Conservation (phyloP, 2,888 invertebrate species). For the Hypercompe scribonia region DNA sequence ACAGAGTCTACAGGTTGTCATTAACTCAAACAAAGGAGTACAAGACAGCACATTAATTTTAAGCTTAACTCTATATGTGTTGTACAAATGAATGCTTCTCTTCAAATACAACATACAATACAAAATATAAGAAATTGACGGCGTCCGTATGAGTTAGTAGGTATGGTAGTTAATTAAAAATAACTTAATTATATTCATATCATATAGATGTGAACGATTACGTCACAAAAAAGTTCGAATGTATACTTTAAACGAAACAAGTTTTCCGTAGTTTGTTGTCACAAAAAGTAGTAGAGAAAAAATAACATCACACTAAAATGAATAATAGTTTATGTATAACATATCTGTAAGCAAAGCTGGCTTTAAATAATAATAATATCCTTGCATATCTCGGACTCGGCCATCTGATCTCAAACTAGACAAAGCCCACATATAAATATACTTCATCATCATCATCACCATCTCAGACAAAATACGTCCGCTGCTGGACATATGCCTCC, state of each 20-base stretch:
- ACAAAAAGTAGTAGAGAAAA: background rate
- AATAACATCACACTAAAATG: no score
- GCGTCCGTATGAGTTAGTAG: background rate
- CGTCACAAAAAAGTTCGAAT: background rate
- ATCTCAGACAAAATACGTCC: no score
- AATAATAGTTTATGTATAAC: background rate
- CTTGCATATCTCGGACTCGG: no score
- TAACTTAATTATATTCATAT: no score
- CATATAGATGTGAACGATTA: no score
- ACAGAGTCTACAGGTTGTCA: slow-evolving; percentile 1
- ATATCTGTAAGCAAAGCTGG: background rate
- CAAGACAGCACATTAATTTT: slow-evolving; percentile 14
- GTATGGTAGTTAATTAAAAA: no score
- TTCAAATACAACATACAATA: background rate
- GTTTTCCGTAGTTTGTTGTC: background rate
- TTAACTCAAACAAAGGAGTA: slow-evolving; percentile 6
- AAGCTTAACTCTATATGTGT: background rate
- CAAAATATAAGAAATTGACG: background rate
- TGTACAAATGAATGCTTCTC: background rate
- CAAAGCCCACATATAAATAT: no score
- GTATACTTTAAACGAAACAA: background rate
- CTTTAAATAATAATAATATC: no score
- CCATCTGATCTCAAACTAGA: no score
- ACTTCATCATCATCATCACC: no score
- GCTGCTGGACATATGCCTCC: no score